Evolutionary conservation across 2,113 vertebrate genomes (phyloP).

Genomic region (Electrona antarctica): DNA sequence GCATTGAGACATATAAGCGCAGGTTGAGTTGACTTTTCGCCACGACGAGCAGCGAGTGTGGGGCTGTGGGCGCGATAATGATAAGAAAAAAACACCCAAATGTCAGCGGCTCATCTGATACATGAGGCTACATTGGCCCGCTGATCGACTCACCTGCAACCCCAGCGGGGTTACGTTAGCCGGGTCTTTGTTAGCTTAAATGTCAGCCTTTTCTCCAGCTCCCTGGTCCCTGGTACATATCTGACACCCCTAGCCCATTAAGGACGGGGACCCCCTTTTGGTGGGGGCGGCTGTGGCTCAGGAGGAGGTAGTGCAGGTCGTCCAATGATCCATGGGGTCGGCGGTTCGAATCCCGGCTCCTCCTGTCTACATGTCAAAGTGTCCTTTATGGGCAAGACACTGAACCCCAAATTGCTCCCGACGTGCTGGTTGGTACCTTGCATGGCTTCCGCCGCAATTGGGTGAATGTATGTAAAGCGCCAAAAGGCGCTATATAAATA

Average conservation of each 20-base stretch:
- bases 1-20: constrained; percentile 44
- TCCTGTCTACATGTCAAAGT: too few species aligned
- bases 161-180: constrained; percentile 46
- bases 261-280: too few species aligned
- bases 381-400: too few species aligned
- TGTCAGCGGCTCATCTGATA: constrained; percentile 68
- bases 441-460: too few species aligned
- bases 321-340: too few species aligned
- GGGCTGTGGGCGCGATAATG: constrained; percentile 46
- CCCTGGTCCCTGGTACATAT: constrained; percentile 44
- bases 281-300: too few species aligned
- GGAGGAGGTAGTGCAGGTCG: too few species aligned
- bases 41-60: not conserved
- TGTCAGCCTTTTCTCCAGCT: constrained; percentile 62
- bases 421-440: too few species aligned
- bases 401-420: too few species aligned
- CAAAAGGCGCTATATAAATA: too few species aligned
- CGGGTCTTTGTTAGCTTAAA: constrained; percentile 67
- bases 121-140: constrained; percentile 39
- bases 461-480: too few species aligned
- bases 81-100: constrained; percentile 41
- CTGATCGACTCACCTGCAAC: constrained; percentile 51
- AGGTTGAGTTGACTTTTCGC: constrained; percentile 49
- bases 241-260: constrained; percentile 32
- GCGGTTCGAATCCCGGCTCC: too few species aligned